Conservation (phyloP, 2,888 invertebrate genomes). For the Ectobius pallidus region DNA sequence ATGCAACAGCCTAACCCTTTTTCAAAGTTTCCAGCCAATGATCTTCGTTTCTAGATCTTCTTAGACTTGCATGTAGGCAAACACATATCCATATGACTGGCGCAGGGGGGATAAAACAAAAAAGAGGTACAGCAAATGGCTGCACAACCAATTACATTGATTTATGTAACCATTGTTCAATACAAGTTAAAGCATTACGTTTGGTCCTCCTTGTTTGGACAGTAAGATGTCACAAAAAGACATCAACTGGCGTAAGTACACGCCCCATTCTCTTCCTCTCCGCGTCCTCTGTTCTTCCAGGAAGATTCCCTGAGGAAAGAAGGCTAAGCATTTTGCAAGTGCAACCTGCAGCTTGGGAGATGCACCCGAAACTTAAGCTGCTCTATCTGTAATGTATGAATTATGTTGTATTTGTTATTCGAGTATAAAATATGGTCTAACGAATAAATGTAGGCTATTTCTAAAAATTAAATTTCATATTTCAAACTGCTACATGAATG, state of each 20-base stretch:
- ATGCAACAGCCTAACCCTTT: constrained; percentile 26
- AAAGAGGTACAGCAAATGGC: constrained; percentile 40
- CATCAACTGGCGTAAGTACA: constrained; percentile 31
- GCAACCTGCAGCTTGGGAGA: too few species aligned
- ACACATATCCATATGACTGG: constrained; percentile 15
- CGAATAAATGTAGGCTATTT: too few species aligned
- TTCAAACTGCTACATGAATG: too few species aligned
- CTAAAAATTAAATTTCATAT: too few species aligned
- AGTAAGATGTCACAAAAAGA: constrained; percentile 45
- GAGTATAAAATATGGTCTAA: too few species aligned
- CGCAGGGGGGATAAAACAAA: constrained; percentile 4
- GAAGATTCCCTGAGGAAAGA: background rate
- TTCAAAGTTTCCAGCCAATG: constrained; percentile 35
- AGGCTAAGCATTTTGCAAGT: background rate
- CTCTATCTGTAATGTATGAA: too few species aligned
- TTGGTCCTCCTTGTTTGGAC: constrained; percentile 62
- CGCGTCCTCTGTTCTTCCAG: constrained; percentile 3
- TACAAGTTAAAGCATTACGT: constrained; percentile 56
- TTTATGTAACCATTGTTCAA: constrained; percentile 93
- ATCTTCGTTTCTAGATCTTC: constrained; percentile 36
- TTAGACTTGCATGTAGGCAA: constrained; percentile 40
- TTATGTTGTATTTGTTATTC: too few species aligned
- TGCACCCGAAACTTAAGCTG: too few species aligned
- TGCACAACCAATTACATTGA: constrained; percentile 84
- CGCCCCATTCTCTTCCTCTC: constrained; percentile 34